A percentile compares a stretch with the other conserved stretches of the same genome.
Evolutionary conservation across 2,113 vertebrate genomes (phyloP).

Genomic region (Cynocephalus volans): DNA sequence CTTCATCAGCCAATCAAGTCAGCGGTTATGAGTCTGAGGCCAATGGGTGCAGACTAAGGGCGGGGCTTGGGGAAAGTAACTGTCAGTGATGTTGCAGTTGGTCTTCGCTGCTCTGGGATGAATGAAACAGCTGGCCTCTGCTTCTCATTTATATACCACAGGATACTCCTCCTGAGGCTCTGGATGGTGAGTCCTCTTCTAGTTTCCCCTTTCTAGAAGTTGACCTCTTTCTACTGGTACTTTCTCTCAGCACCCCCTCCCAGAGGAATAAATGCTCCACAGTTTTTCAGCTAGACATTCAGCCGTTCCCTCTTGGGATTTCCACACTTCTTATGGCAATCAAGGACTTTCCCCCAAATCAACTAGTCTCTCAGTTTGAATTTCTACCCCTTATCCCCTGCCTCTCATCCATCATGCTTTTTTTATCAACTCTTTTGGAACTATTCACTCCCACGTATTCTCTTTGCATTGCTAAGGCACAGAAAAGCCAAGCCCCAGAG

Average conservation of each 20-base stretch:
- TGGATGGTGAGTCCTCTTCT: slow-evolving; percentile 63
- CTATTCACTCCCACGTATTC: not conserved
- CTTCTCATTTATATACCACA: not conserved
- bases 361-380: not conserved
- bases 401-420: not conserved
- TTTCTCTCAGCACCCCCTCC: not conserved
- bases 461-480: not conserved
- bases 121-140: not conserved
- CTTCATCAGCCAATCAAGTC: slow-evolving; percentile 71
- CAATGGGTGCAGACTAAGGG: slow-evolving; percentile 66
- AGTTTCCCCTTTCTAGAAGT: not conserved
- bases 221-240: not conserved
- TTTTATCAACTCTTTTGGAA: not conserved
- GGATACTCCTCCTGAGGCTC: not conserved
- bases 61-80: slow-evolving; percentile 62
- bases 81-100: slow-evolving; percentile 62
- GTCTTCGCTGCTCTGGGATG: not conserved
- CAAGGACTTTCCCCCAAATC: not conserved
- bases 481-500: not conserved
- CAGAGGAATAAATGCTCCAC: not conserved
- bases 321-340: not conserved
- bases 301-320: not conserved
- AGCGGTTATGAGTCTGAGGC: not conserved
- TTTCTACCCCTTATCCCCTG: not conserved
- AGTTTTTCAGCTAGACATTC: not conserved